phyloP scores from a whole-genome alignment of 2,888 invertebrate species.

The Acronicta alni region DNA sequence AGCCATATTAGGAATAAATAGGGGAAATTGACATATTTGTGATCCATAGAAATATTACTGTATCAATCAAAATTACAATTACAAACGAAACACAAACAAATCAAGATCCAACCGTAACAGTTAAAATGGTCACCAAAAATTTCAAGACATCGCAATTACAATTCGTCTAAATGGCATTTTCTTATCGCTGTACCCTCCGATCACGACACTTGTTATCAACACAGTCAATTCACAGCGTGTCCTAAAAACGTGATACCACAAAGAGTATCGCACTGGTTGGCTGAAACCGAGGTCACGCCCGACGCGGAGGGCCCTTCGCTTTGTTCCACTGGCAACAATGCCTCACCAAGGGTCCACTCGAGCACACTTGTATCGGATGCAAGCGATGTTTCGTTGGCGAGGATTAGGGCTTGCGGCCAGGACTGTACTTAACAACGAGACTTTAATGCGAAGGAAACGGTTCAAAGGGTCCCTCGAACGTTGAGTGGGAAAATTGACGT shows the following conservation, averaged over 20 bases:
- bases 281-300: slow-evolving; percentile 78
- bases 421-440: slow-evolving; percentile 61
- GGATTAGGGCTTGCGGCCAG: slow-evolving; percentile 75
- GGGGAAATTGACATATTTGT: background rate
- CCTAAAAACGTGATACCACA: slow-evolving; percentile 87
- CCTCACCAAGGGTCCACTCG: slow-evolving; percentile 76
- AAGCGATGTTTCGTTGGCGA: slow-evolving; percentile 82
- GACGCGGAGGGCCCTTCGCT: slow-evolving; percentile 82
- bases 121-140: slow-evolving; percentile 2
- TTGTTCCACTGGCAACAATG: slow-evolving; percentile 87
- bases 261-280: slow-evolving; percentile 79
- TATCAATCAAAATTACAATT: slow-evolving; percentile 1
- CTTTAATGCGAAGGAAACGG: slow-evolving; percentile 50
- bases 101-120: background rate
- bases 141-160: slow-evolving; percentile 1
- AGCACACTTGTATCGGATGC: slow-evolving; percentile 85
- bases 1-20: no score
- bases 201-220: slow-evolving; percentile 71
- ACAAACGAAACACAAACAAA: background rate
- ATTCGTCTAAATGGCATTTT: slow-evolving; percentile 24
- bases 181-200: slow-evolving; percentile 55
- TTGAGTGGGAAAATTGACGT: slow-evolving; percentile 51
- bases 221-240: slow-evolving; percentile 74
- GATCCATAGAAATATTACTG: background rate
- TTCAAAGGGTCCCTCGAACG: slow-evolving; percentile 43